Conservation (phyloP, 2,888 invertebrate genomes). For the Drosophila setosimentum region DNA sequence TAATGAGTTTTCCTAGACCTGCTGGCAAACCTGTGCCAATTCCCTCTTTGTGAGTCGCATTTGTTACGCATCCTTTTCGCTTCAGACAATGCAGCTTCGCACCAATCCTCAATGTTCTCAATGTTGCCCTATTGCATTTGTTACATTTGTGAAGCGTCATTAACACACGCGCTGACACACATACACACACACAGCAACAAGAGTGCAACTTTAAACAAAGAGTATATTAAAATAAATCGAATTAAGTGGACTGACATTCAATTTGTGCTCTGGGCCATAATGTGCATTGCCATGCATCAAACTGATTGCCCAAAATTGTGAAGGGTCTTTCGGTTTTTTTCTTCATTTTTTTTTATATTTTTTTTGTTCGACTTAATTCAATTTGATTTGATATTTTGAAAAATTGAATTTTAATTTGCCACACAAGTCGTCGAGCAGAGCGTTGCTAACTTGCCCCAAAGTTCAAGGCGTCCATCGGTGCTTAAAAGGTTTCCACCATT, state of each 20-base stretch:
- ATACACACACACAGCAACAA: conserved; percentile 7
- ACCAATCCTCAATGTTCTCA: conserved; percentile 18
- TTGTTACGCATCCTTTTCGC: conserved; percentile 64
- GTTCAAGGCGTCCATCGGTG: conserved; percentile 18
- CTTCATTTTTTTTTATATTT: not conserved
- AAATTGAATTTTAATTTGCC: conserved; percentile 80
- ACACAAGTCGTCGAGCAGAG: conserved; percentile 59
- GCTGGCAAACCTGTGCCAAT: conserved; percentile 80
- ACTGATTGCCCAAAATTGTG: conserved; percentile 25
- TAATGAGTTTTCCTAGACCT: conserved; percentile 71
- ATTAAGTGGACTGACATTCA: conserved; percentile 70
- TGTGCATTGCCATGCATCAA: conserved; percentile 33
- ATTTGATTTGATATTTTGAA: conserved; percentile 70
- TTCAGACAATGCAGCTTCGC: conserved; percentile 54
- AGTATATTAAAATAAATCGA: conserved; percentile 70
- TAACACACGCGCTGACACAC: conserved; percentile 56
- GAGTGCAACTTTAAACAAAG: conserved; percentile 30
- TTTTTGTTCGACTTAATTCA: conserved; percentile 21
- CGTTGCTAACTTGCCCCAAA: conserved; percentile 16
- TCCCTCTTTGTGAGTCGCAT: conserved; percentile 48
- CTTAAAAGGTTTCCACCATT: conserved; percentile 74
- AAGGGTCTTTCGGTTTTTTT: conserved; percentile 3
- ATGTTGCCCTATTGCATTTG: conserved; percentile 22
- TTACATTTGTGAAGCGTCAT: conserved; percentile 63
- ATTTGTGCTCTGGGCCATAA: conserved; percentile 59